Base-by-base conservation (phyloP, 1,140 invertebrate genomes). In the Drosophila teissieri region DNA sequence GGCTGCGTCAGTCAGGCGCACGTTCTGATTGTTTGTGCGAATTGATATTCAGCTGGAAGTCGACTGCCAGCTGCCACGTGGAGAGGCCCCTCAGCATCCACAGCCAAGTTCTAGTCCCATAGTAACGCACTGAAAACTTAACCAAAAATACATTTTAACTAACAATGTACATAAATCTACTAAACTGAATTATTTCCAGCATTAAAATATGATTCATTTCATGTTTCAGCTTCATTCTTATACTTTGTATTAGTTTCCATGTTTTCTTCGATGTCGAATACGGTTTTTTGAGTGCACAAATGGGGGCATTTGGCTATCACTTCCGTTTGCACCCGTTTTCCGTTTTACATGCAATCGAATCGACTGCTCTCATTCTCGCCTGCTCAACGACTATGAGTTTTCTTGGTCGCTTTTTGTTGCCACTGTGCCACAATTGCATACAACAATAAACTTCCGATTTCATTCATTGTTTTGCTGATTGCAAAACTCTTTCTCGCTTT, bases 371-470 rank as follows among this genome's bases (percentile, higher is more conserved):
- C 45, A 11, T 60, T 57, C 45, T 73, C 55, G 45, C 39, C 74
- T 45, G 67, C 39, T 61, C 67, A 73, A 77, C 77, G 73, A 67
- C 77, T 53, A 34, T 53, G 46, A 58, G 60, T 73, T 77, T 64
- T 75, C 65, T 61, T 62, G 51, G 14, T 54, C 39, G 37, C 39
- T 53, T 40, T 40, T 52, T 40, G 58, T 8, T 52, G 60, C 46
- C n/a, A 42, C 51, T 61, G 61, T 44, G 48, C 37, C 17, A 56
- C 74, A 78, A 67, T 82, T 82, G 54, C 64, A 79, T 27, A 24
- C 70, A 83, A 83, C 80, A 83, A 83, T 83, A 79, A 83, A 83
- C 80, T 83, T 83, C 80, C 80, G 80, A 83, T 83, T 83, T 83
- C 80, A 78, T 83, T 78, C 80, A 82, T 70, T 80, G 72, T 80